Conservation (phyloP, 2,888 invertebrate genomes). For the Callyntrura sp. region DNA sequence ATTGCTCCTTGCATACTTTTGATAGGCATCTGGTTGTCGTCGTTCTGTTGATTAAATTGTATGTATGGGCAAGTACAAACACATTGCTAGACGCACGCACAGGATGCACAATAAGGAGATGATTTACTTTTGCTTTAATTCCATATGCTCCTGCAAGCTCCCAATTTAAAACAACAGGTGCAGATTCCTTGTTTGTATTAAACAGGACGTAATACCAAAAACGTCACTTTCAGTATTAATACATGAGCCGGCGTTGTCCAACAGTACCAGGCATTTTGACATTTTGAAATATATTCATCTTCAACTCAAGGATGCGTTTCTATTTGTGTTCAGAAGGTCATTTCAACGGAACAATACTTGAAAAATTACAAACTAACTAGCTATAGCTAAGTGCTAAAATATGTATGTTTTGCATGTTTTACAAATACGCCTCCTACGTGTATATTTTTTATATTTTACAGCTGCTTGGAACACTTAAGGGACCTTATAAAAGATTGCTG, state of each 20-base stretch:
- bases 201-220: background rate
- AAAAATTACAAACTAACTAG: no score
- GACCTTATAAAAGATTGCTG: slow-evolving; percentile 40
- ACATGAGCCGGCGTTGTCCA: no score
- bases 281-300: no score
- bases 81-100: background rate
- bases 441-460: slow-evolving; percentile 2
- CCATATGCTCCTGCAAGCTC: background rate
- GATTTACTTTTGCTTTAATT: background rate
- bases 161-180: slow-evolving; percentile 43
- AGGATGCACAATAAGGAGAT: background rate
- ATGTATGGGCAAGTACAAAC: background rate
- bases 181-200: background rate
- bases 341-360: background rate
- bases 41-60: background rate
- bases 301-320: slow-evolving; percentile 18
- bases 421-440: background rate
- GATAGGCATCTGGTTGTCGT: background rate
- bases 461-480: slow-evolving; percentile 14
- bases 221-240: background rate
- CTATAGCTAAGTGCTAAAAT: no score
- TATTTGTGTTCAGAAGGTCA: background rate
- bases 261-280: no score
- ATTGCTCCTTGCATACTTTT: background rate
- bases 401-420: no score